Evolutionary conservation across 2,113 vertebrate genomes (phyloP), one percentile per base, ranked within the genome.

Genomic region (Spizaetus ornatus): DNA sequence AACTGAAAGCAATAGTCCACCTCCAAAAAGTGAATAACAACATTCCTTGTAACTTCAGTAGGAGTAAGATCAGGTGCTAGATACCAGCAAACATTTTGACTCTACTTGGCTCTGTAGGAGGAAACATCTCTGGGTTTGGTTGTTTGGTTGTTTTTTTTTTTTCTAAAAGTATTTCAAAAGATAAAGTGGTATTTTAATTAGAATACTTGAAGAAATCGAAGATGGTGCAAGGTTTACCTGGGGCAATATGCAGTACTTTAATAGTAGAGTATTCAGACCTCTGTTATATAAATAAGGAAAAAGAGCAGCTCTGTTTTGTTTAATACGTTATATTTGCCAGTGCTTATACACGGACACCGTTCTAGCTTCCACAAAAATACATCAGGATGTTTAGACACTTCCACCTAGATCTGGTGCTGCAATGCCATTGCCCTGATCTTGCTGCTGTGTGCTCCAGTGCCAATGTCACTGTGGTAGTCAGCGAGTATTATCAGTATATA

Each of bases 381-480:
- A 34, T 47, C 7, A 18, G 45, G 31, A 43, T 38, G 16, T 32
- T 67, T 59, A 73, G 36, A 23, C 10, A 6, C 12, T 66, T 53
- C 12, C 20, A 82, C 4, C 16, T 43, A 38, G 40, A 73, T 10
- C n/a, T 56, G 47, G 22, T 79, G 47, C 47, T 56, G 27, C 53
- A 69, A 27, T 13, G 23, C 10, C 20, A 20, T 29, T 62, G 59
- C 14, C 16, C 59, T 40, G 58, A 11, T 67, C 36, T 61, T 67
- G 47, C 14, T 2, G 1, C 53, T 76, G 16, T 8, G 18, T 0
- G 3, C 32, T 19, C 11, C 32, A 43, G 3, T 17, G 26, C 4
- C 0, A 0, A 6, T 26, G 52, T 31, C 56, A 36, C 5, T 40
- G 34, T 16, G 17, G 18, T 6, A 53, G 40, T 21, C 27, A 34